Base-by-base conservation (phyloP, 2,888 invertebrate species). In the Taenaris catops region DNA sequence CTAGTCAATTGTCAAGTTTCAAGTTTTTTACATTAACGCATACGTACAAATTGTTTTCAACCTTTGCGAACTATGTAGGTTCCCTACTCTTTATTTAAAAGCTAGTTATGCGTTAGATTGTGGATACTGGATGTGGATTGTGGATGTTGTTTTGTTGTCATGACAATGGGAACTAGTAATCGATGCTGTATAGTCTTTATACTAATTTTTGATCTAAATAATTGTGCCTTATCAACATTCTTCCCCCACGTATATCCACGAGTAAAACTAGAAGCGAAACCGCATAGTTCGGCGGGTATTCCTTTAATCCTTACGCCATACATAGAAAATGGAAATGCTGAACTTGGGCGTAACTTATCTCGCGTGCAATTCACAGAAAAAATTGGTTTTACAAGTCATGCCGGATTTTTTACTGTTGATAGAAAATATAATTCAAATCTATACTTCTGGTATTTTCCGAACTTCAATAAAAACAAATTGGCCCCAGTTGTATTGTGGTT, bases 371-470 rank as follows among this genome's bases (percentile, higher is more conserved):
- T 83, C 1, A 79, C 81, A 0, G 63, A 73, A 7, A 53, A 58
- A 38, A 53, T 79, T 8, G 75, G 80, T 7, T 68, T 89, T 14
- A 58, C 55, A 29, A 91, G 91, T 49, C 86, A 90, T 55, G 80
- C 91, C 3, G 90, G 91, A 1, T 92, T 89, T 51, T 74, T 92
- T 28, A 91, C 91, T 0, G 89, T 91, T 6, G 84, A 91, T 53
- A 75, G 87, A 41, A 68, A 64, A 2, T 84, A 69, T 48, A 71
- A 88, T 36, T 89, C 90, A 1, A 90, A 91, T 61, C 65, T 89
- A 41, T 91, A 89, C 62, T 91, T 91, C 65, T 91, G 91, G 91
- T 91, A 90, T 53, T 91, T 91, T 51, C 90, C 90, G 7, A 75
- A 90, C 0, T 70, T 80, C 51, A 69, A 63, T 3, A 67, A 70